Conservation (phyloP, 2,797 vertebrate species). For the Glossophaga mutica region DNA sequence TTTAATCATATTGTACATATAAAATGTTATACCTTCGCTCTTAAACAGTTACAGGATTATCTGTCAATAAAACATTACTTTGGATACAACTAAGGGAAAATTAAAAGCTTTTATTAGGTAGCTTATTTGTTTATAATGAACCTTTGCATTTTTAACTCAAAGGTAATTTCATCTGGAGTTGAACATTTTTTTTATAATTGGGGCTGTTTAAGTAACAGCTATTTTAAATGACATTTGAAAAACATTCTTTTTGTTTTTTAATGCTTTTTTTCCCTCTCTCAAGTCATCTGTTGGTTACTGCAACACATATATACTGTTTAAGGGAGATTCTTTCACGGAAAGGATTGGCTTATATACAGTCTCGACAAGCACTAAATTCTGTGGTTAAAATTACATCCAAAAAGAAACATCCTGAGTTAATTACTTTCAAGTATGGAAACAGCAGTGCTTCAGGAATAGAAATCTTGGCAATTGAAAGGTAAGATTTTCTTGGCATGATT, state of each 20-base stretch:
- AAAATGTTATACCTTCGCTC: background rate
- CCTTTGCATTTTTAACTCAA: conserved; percentile 29
- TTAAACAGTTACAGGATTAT: conserved; percentile 27
- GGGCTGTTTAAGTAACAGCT: background rate
- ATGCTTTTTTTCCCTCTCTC: conserved; percentile 45
- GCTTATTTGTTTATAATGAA: conserved; percentile 10
- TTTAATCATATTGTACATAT: background rate
- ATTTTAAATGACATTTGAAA: conserved; percentile 26
- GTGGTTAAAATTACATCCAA: conserved; percentile 99
- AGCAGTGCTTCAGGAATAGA: conserved; percentile 94
- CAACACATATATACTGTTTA: conserved; percentile 98
- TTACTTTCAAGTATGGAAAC: conserved; percentile 98
- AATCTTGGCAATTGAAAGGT: conserved; percentile 97
- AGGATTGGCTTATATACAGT: conserved; percentile 98
- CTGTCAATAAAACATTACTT: conserved; percentile 35
- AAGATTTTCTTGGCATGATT: conserved; percentile 57
- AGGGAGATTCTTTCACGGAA: conserved; percentile 95
- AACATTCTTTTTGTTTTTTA: background rate
- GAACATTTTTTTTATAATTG: background rate
- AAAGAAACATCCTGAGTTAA: conserved; percentile 98
- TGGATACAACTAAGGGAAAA: conserved; percentile 10
- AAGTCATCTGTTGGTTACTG: conserved; percentile 95
- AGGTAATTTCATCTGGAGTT: conserved; percentile 42
- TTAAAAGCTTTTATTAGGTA: background rate
- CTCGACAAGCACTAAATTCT: conserved; percentile 95